Evolutionary conservation across 2,888 invertebrate species (phyloP).

Genomic region (Lithophane leautieri): DNA sequence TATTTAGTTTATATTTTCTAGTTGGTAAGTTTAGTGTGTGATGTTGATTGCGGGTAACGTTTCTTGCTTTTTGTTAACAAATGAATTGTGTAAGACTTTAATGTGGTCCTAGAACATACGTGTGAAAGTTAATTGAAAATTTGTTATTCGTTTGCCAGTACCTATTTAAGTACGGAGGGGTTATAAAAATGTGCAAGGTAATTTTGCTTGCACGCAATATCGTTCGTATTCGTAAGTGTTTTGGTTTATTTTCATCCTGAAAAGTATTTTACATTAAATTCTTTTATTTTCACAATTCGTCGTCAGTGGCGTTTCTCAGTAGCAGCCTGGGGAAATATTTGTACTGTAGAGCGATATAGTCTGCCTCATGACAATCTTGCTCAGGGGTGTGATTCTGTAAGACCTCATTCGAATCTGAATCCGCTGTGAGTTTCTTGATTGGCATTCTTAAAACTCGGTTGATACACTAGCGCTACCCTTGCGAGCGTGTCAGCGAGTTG

Average conservation of each 20-base stretch:
- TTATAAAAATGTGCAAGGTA: slow-evolving; percentile 7
- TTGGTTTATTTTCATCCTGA: neutral
- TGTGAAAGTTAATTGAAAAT: slow-evolving; percentile 32
- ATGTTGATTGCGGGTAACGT: slow-evolving; percentile 42
- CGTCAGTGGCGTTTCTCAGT: neutral
- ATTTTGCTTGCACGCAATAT: slow-evolving; percentile 20
- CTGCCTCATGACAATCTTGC: neutral
- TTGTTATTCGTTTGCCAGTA: neutral
- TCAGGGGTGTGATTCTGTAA: no score
- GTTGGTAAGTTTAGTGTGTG: neutral
- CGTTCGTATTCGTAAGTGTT: neutral
- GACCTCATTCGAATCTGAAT: no score
- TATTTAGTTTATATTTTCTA: slow-evolving; percentile 16
- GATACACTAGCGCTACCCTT: no score
- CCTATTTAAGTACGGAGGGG: neutral
- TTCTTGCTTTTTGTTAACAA: slow-evolving; percentile 27
- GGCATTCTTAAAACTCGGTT: no score
- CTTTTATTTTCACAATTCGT: no score
- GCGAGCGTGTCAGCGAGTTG: no score
- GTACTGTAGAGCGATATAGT: neutral
- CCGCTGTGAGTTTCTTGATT: no score
- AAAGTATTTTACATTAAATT: neutral
- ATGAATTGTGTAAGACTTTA: slow-evolving; percentile 20
- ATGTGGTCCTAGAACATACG: slow-evolving; percentile 18
- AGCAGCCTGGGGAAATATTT: neutral